Base-by-base conservation (phyloP, 30 jellyfish, hydroid and myxozoan species). In the Aurelia aurita region DNA sequence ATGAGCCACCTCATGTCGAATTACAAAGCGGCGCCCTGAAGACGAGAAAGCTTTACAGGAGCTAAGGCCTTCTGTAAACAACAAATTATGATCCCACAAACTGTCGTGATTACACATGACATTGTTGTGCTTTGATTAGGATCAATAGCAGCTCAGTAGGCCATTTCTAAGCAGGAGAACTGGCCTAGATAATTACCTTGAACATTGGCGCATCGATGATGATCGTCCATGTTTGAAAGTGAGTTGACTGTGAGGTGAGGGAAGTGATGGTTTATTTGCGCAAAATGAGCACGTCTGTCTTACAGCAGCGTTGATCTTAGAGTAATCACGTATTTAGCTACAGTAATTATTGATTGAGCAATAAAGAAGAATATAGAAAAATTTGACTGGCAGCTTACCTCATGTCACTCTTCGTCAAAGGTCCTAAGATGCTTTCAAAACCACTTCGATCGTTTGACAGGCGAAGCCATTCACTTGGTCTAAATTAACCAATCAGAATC, bases 381-480 rank as follows among this genome's bases (percentile, higher is more conserved):
- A 35, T 87, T 88, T 88, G 97, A 88, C 91, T 79, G 97, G 97
- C 97, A 88, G 97, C 93, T 88, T 88, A 88, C 97, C 97, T 88
- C 87, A 79, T 88, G 97, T 88, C 97, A 88, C 97, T 88, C 97
- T 88, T 88, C 97, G 97, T 88, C 97, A 88, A 88, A 88, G 23
- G 89, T 79, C 80, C 87, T 66, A 79, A 69, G 89, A 63, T 46
- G 80, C 90, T 79, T 78, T 88, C 82, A 79, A 72, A 88, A 69
- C 90, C 74, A 80, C 93, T 65, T 76, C 90, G 80, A 45, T 51
- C 72, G 70, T 74, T 75, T 88, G 97, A 88, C 84, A 65, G 90
- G 87, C 91, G 82, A 87, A 71, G 80, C 79, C 59, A 87, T 76
- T 78, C 90, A 76, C 35, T 65, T n/a, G 68, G 55, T 84, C 58